These are phyloP conservation scores for Synanthedon andrenaeformis DNA, from an alignment of 2,888 invertebrate genomes.

Conservation along the genomic window DNA sequence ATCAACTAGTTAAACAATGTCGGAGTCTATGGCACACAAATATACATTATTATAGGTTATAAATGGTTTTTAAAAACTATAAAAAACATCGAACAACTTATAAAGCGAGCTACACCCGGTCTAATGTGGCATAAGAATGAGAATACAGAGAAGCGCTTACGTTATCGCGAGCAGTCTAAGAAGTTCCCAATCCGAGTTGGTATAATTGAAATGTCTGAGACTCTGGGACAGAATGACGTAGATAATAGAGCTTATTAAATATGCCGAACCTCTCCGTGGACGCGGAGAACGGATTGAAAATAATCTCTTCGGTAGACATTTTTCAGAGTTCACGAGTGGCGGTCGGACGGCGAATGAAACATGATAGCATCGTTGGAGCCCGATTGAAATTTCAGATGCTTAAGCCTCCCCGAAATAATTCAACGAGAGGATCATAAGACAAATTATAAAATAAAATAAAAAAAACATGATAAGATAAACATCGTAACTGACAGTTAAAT, in stretches of 20 bases:
- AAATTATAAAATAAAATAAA: constrained; percentile 22
- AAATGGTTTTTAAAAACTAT: too few species aligned
- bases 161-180: constrained; percentile 7
- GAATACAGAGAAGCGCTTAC: too few species aligned
- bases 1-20: too few species aligned
- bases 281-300: constrained; percentile 42
- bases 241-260: constrained; percentile 55
- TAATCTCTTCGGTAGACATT: constrained; percentile 49
- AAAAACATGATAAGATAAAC: constrained; percentile 2
- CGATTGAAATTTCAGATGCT: constrained; percentile 43
- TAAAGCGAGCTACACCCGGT: too few species aligned
- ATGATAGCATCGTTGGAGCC: constrained; percentile 36
- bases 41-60: too few species aligned
- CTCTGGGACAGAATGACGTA: constrained; percentile 30
- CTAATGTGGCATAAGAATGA: too few species aligned
- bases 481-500: too few species aligned
- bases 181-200: constrained; percentile 25
- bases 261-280: constrained; percentile 45
- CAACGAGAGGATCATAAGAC: constrained; percentile 20
- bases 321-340: constrained; percentile 26
- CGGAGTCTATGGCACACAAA: too few species aligned
- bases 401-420: constrained; percentile 29
- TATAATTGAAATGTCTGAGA: constrained; percentile 51
- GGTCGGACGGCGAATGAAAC: constrained; percentile 22
- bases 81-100: too few species aligned